phyloP scores from a whole-genome alignment of 2,113 vertebrate genomes.

The Azemiops feae region DNA sequence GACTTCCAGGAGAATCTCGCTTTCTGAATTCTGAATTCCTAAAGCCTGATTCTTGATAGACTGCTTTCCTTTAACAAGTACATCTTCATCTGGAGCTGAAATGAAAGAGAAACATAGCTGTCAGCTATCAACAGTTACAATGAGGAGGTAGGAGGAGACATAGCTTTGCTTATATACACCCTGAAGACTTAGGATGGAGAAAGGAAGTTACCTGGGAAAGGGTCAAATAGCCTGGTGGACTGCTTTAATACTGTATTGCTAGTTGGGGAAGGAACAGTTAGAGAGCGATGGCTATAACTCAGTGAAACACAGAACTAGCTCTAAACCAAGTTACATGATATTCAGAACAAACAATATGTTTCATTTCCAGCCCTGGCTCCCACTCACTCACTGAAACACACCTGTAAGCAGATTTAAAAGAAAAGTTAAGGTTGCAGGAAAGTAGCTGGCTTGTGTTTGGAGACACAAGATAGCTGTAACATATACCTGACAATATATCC shows the following conservation, averaged over 20 bases:
- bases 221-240: background rate
- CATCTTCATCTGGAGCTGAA: conserved; percentile 88
- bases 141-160: background rate
- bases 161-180: background rate
- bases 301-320: conserved; percentile 27
- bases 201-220: conserved; percentile 15
- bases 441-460: background rate
- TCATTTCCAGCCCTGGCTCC: background rate
- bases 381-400: background rate
- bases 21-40: conserved; percentile 92
- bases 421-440: background rate
- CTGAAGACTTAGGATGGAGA: conserved; percentile 25
- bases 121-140: conserved; percentile 48
- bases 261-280: conserved; percentile 30
- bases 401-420: background rate
- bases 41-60: conserved; percentile 89
- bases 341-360: background rate
- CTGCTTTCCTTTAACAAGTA: conserved; percentile 91
- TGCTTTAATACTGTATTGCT: conserved; percentile 20
- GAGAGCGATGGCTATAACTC: conserved; percentile 34
- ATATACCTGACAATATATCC: background rate
- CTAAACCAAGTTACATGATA: background rate
- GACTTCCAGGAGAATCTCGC: conserved; percentile 84
- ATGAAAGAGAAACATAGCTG: conserved; percentile 59
- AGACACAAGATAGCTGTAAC: no score